Evolutionary conservation across 2,113 vertebrate species (phyloP).

Genomic region (Atrichornis clamosus): DNA sequence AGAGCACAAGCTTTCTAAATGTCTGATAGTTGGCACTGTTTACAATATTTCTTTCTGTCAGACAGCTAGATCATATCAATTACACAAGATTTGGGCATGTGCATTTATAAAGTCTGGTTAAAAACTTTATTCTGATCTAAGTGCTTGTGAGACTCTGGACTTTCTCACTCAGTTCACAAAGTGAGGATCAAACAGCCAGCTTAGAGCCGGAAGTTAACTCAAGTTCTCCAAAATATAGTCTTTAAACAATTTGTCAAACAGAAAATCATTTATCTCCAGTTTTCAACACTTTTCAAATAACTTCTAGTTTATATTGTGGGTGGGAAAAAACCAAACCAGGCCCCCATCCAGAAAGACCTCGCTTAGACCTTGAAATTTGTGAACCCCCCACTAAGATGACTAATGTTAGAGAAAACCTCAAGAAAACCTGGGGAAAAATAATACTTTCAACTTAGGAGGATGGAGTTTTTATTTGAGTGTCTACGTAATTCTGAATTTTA

Average conservation of each 20-base stretch:
- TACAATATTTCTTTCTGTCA: background rate
- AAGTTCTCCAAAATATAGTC: background rate
- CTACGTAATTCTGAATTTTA: background rate
- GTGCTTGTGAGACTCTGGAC: background rate
- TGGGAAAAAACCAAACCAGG: background rate
- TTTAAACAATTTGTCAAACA: background rate
- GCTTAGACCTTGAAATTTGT: background rate
- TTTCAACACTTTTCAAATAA: background rate
- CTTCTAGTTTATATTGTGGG: background rate
- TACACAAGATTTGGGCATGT: fast-evolving
- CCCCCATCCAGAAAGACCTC: background rate
- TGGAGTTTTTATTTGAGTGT: background rate
- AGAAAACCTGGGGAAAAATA: background rate
- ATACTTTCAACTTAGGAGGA: background rate
- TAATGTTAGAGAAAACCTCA: background rate
- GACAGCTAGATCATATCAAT: background rate
- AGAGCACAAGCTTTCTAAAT: background rate
- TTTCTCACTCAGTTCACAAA: background rate
- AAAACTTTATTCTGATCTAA: background rate
- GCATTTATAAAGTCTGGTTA: background rate
- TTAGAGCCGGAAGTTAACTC: background rate
- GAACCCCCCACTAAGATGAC: background rate
- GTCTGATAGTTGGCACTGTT: background rate
- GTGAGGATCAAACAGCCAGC: background rate
- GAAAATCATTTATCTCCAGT: background rate